Percentiles rank a stretch among this genome's conserved stretches.
phyloP scores from a whole-genome alignment of 2,888 invertebrate species.

The Drosophila multiciliata region DNA sequence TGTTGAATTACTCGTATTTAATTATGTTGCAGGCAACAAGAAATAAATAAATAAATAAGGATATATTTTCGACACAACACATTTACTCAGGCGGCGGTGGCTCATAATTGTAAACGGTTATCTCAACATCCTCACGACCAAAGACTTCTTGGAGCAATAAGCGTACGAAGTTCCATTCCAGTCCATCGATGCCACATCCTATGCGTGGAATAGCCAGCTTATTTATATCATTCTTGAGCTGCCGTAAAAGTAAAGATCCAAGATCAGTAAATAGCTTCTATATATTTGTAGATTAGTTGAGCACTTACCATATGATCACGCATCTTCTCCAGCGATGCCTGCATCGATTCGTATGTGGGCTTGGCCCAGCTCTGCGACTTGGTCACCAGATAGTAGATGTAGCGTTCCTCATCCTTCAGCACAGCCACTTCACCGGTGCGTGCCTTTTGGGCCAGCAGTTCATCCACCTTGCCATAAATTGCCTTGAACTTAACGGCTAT shows the following conservation, averaged over 20 bases:
- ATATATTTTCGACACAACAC: background rate
- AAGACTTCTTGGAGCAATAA: conserved; percentile 86
- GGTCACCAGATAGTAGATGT: conserved; percentile 88
- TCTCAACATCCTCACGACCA: conserved; percentile 84
- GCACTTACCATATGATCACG: conserved; percentile 81
- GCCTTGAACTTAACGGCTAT: conserved; percentile 86
- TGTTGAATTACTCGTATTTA: conserved; percentile 86
- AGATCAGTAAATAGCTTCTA: no score
- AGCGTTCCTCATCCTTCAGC: conserved; percentile 84
- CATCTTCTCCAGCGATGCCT: conserved; percentile 84
- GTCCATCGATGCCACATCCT: conserved; percentile 89
- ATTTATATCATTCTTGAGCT: conserved; percentile 85
- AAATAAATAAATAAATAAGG: conserved; percentile 31
- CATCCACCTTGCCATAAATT: conserved; percentile 79
- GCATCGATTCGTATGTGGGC: conserved; percentile 85
- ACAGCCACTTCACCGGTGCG: conserved; percentile 85
- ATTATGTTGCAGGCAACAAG: conserved; percentile 72
- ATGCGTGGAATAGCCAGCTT: conserved; percentile 88
- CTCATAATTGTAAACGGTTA: conserved; percentile 86
- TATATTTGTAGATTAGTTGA: background rate
- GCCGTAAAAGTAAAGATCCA: background rate
- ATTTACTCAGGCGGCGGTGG: conserved; percentile 72
- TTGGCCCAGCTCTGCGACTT: conserved; percentile 86
- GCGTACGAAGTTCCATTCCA: conserved; percentile 88
- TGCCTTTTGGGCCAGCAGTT: conserved; percentile 75